Conservation (phyloP, 2,797 vertebrate genomes). For the Calcarius lapponicus region DNA sequence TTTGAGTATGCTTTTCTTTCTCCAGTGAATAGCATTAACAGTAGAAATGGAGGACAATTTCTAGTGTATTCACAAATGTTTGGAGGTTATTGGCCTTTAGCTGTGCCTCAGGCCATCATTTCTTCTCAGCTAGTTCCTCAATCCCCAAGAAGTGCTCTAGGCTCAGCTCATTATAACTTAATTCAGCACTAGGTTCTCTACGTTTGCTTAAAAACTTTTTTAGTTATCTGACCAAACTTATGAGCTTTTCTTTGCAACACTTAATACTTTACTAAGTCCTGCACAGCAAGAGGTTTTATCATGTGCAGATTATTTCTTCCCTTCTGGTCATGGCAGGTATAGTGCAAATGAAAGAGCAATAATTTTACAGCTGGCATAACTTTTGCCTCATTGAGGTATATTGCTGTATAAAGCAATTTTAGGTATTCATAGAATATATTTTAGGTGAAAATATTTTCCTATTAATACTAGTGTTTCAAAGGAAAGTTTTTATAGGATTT, state of each 20-base stretch:
- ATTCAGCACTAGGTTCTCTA: conserved; percentile 15
- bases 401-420: not conserved
- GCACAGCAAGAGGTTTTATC: not conserved
- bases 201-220: not conserved
- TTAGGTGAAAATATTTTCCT: not conserved
- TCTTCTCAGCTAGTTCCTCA: conserved; percentile 6
- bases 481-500: not conserved
- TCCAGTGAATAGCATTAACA: not conserved
- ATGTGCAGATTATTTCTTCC: not conserved
- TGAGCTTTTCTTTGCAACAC: not conserved
- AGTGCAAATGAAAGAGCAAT: not conserved
- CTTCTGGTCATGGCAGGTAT: not conserved
- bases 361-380: not conserved
- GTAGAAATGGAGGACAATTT: not conserved
- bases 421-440: not conserved
- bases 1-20: not conserved
- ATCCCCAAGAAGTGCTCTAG: conserved; percentile 25
- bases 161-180: conserved; percentile 24
- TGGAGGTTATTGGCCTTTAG: conserved; percentile 50
- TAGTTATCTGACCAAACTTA: not conserved
- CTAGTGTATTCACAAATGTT: conserved; percentile 1
- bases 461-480: not conserved
- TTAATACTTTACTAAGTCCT: not conserved
- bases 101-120: conserved; percentile 49
- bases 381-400: not conserved